phyloP scores from a whole-genome alignment of 2,888 invertebrate species.

The Eulithis testata region DNA sequence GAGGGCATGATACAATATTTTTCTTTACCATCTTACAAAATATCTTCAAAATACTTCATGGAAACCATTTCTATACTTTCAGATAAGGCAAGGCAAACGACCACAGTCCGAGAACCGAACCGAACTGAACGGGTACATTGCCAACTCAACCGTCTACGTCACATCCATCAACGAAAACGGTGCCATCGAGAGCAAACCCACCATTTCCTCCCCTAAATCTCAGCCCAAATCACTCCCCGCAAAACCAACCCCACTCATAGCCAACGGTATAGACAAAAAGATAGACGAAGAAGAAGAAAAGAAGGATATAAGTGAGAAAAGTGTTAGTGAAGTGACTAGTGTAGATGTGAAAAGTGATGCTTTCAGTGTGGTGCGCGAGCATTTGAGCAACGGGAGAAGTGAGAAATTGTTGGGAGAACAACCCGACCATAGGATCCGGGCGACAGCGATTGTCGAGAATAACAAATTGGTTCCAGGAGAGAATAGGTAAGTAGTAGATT shows the following conservation, averaged over 20 bases:
- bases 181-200: constrained; percentile 76
- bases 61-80: constrained; percentile 69
- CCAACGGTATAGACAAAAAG: constrained; percentile 71
- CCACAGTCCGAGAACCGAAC: constrained; percentile 78
- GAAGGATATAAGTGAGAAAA: constrained; percentile 76
- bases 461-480: constrained; percentile 85
- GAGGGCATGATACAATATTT: not conserved
- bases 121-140: constrained; percentile 92
- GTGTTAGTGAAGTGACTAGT: constrained; percentile 70
- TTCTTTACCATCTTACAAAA: not conserved
- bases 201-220: constrained; percentile 77
- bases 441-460: constrained; percentile 85
- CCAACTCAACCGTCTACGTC: constrained; percentile 93
- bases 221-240: constrained; percentile 76
- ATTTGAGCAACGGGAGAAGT: constrained; percentile 87
- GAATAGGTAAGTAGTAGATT: constrained; percentile 76
- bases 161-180: constrained; percentile 88
- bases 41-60: not conserved
- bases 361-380: constrained; percentile 74
- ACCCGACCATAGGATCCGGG: constrained; percentile 85
- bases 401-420: constrained; percentile 89
- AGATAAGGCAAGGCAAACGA: constrained; percentile 87
- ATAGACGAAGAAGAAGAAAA: constrained; percentile 63
- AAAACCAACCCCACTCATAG: constrained; percentile 76
- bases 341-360: constrained; percentile 78